These are phyloP conservation scores for Myotis myotis DNA, from an alignment of 2,797 vertebrate species.

Conservation along the genomic window DNA sequence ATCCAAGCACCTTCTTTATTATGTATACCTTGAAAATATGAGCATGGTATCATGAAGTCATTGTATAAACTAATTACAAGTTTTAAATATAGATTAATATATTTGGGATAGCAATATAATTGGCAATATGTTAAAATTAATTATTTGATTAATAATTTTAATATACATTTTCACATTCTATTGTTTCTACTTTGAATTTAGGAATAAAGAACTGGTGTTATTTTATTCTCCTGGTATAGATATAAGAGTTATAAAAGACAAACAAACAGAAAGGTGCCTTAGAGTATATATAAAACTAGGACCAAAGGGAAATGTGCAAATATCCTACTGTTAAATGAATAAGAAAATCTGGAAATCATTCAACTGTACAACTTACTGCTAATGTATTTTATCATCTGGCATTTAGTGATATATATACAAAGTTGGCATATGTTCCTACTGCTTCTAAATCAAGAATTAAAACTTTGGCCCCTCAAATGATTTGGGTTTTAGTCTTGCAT, in stretches of 20 bases:
- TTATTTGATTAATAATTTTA: constrained; percentile 28
- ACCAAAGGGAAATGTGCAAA: constrained; percentile 65
- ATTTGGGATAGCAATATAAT: neutral
- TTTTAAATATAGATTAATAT: constrained; percentile 26
- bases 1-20: neutral
- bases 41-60: neutral
- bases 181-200: constrained; percentile 37
- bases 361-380: constrained; percentile 60
- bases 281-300: constrained; percentile 46
- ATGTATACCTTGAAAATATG: constrained; percentile 11
- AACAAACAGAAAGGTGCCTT: constrained; percentile 8
- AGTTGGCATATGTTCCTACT: constrained; percentile 63
- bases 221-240: neutral
- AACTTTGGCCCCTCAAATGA: constrained; percentile 53
- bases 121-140: neutral
- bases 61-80: neutral
- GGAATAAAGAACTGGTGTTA: constrained; percentile 29
- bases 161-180: neutral
- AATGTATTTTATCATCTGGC: constrained; percentile 68
- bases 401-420: constrained; percentile 62
- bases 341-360: constrained; percentile 62
- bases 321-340: constrained; percentile 62
- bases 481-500: constrained; percentile 56
- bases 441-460: constrained; percentile 69
- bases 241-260: constrained; percentile 13